Evolutionary conservation across 2,113 vertebrate genomes (phyloP).

Genomic region (Carassius auratus): DNA sequence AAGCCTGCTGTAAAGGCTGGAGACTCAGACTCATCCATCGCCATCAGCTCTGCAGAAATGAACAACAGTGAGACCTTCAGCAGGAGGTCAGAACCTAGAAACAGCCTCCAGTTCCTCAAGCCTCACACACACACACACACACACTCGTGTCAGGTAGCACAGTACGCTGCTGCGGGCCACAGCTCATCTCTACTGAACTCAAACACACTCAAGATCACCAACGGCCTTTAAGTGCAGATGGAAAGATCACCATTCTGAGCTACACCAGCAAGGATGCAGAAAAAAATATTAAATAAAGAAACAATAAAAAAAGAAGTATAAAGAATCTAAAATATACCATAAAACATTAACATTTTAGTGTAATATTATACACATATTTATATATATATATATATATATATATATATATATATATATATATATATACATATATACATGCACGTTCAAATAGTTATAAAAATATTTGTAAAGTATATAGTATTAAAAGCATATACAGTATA

Average conservation of each 20-base stretch:
- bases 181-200: not conserved
- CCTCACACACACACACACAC: not conserved
- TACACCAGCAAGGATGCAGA: not conserved
- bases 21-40: constrained; percentile 69
- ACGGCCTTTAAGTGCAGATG: not conserved
- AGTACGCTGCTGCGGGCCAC: not conserved
- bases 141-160: not conserved
- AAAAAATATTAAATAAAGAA: not conserved
- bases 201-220: not conserved
- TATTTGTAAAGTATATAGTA: too few relatives aligned
- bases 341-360: too few relatives aligned
- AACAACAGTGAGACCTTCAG: constrained; percentile 73
- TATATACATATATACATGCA: too few relatives aligned
- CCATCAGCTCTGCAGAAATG: constrained; percentile 69
- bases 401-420: too few relatives aligned
- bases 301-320: not conserved
- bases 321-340: too few relatives aligned
- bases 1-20: constrained; percentile 59
- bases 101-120: constrained; percentile 58
- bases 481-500: too few relatives aligned
- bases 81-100: constrained; percentile 57
- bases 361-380: too few relatives aligned
- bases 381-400: too few relatives aligned
- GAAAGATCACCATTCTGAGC: not conserved
- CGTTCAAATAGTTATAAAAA: too few relatives aligned